Evolutionary conservation across 2,113 vertebrate genomes (phyloP).

Genomic region (Actinemys pallida): DNA sequence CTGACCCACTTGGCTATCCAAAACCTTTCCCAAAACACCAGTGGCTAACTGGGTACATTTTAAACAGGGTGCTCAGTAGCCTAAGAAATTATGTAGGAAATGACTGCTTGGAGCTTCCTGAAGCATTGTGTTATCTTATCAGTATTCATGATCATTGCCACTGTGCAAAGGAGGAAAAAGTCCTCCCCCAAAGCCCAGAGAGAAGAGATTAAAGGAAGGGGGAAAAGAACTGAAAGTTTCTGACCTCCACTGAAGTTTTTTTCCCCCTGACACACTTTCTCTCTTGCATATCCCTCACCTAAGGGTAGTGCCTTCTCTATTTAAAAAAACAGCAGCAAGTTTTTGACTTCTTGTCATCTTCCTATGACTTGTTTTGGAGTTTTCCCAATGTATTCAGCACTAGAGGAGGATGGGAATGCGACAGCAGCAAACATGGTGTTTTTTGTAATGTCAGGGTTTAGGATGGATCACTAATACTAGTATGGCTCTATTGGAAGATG

Average conservation of each 20-base stretch:
- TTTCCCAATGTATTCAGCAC: not conserved
- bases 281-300: not conserved
- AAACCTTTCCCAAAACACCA: not conserved
- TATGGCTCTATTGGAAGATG: not conserved
- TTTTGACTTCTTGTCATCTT: not conserved
- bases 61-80: not conserved
- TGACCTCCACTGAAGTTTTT: not conserved
- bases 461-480: not conserved
- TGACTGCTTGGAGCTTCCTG: not conserved
- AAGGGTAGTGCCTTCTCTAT: not conserved
- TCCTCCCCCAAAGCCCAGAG: not conserved
- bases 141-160: not conserved
- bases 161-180: not conserved
- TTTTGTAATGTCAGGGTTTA: not conserved
- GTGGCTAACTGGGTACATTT: not conserved
- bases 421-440: not conserved
- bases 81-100: constrained; percentile 10
- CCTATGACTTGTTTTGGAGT: not conserved
- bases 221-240: not conserved
- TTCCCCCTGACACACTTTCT: not conserved
- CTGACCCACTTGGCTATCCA: not conserved
- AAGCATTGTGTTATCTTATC: constrained; percentile 2
- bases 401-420: not conserved
- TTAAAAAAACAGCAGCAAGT: not conserved
- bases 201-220: not conserved